These are phyloP conservation scores for Pollimyrus isidori DNA, from an alignment of 2,113 vertebrate species.

Conservation along the genomic window DNA sequence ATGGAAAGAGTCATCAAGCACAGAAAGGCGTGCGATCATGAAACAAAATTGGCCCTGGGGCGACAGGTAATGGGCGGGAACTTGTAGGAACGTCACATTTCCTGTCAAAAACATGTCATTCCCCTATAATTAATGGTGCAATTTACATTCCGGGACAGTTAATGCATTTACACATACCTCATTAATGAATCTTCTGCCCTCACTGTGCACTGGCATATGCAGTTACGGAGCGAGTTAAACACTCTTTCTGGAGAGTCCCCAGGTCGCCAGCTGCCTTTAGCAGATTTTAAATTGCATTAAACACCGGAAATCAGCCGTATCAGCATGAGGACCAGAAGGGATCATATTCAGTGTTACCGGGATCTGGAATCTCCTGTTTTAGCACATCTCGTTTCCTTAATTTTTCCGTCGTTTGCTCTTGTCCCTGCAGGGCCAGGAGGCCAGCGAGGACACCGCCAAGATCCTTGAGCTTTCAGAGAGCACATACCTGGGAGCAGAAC, in stretches of 20 bases:
- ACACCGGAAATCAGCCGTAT: background rate
- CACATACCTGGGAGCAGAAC: slow-evolving; percentile 39
- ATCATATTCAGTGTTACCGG: background rate
- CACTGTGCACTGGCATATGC: background rate
- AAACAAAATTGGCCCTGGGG: background rate
- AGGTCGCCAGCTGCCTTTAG: background rate
- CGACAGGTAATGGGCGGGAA: background rate
- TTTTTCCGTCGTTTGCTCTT: slow-evolving; percentile 22
- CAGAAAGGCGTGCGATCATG: background rate
- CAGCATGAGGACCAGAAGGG: background rate
- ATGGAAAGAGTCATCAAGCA: background rate
- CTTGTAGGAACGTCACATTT: background rate
- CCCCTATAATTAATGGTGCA: background rate
- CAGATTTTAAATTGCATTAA: background rate
- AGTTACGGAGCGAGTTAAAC: background rate
- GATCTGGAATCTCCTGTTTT: background rate
- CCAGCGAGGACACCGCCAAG: slow-evolving; percentile 50
- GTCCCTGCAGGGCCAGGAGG: slow-evolving; percentile 60
- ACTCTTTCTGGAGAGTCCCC: background rate
- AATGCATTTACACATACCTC: slow-evolving; percentile 2
- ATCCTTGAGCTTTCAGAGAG: slow-evolving; percentile 54
- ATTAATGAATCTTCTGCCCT: background rate
- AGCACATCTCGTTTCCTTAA: background rate
- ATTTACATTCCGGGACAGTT: slow-evolving; percentile 10
- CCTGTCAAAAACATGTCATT: background rate